Evolutionary conservation across 2,888 invertebrate species (phyloP), one percentile per base, ranked within the genome.

Genomic region (Fragum sueziense): DNA sequence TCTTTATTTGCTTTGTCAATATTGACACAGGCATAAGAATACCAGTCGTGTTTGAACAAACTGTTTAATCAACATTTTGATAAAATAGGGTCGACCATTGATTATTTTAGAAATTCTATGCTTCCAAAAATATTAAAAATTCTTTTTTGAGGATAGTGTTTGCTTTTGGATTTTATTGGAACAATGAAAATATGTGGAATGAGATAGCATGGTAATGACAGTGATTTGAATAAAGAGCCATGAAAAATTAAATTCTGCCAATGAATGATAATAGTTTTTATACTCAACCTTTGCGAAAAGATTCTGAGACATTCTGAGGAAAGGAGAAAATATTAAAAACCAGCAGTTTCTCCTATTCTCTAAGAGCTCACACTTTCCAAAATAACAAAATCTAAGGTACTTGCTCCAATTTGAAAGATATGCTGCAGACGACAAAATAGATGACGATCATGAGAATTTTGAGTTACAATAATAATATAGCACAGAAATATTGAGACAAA

Each of bases 101-200:
- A 84, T 84, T 84, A 84, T 80, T 79, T 73, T 78, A 84, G 80
- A 84, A 84, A 80, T 84, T 84, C 80, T 75, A 80, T 69, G 74
- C 80, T 76, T 71, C 57, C 11, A 65, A 78, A 78, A 76, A 78
- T 76, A 78, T 80, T 74, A 78, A 84, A 78, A 77, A 57, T 69
- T 33, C 1, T 65, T 65, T 65, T 65, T 65, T 33, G 6, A 57
- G 57, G 6, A 11, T 57, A 2, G 1, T 65, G 41, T 41, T 65
- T 65, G 47, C 1, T 65, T 33, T 31, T 34, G 37, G 65, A 41
- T 65, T 65, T 65, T 65, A 22, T 34, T 41, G 65, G 47, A 41
- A 65, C 41, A 65, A 65, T 37, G 22, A 14, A 47, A 47, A 47
- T 47, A 47, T 47, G 47, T n/a, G 2, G 3, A n/a, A 47, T 47